Conservation (phyloP, 1,140 invertebrate species). For the Pseudomyrmex sp. region DNA sequence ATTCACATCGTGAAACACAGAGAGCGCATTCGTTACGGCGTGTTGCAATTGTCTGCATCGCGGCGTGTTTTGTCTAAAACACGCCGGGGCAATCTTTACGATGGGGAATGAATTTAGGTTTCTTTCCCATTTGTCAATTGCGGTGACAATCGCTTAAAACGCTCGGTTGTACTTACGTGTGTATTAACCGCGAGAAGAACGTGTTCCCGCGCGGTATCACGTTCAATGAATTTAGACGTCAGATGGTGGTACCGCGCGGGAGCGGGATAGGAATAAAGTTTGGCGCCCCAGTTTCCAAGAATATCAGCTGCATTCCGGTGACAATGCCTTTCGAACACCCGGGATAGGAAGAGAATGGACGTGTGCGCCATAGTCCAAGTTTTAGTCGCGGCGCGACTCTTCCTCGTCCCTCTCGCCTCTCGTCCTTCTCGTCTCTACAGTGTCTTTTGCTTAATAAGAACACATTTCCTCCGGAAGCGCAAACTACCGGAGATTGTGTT, state of each 20-base stretch:
- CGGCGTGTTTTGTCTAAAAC: background rate
- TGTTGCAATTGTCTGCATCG: background rate
- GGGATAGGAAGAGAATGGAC: constrained; percentile 42
- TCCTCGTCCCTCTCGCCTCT: background rate
- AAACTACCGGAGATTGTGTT: too few species aligned
- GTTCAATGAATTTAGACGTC: constrained; percentile 42
- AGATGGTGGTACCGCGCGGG: constrained; percentile 29
- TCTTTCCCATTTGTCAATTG: background rate
- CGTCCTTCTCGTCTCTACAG: background rate
- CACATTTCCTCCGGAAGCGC: too few species aligned
- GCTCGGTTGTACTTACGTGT: background rate
- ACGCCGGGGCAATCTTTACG: background rate
- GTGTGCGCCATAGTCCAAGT: background rate
- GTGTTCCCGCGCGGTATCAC: constrained; percentile 19
- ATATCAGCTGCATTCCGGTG: constrained; percentile 63
- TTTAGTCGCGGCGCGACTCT: background rate
- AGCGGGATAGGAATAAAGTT: constrained; percentile 58
- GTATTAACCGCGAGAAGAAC: constrained; percentile 9
- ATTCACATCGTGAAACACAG: too few species aligned
- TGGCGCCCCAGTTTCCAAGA: constrained; percentile 63
- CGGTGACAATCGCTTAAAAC: constrained; percentile 5
- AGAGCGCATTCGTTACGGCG: too few species aligned
- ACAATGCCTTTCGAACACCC: constrained; percentile 56
- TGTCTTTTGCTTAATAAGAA: background rate
- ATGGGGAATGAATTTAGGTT: background rate